Percentiles rank a stretch among this genome's conserved stretches.
Evolutionary conservation across 1,140 invertebrate genomes (phyloP).

Genomic region (Brachionus manjavacas): DNA sequence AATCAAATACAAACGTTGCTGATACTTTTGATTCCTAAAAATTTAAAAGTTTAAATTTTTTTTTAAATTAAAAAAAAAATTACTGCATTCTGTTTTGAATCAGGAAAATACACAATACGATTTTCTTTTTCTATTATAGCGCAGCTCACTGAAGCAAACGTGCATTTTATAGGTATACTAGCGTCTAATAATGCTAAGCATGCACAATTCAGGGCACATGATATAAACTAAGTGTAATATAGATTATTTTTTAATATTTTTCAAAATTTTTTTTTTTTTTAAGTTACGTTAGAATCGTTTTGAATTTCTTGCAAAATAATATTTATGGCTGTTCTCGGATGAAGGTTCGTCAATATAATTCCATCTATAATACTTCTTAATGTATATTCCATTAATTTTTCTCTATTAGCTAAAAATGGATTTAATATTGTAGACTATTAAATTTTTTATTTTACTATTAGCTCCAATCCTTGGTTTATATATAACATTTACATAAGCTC

Average conservation of each 20-base stretch:
- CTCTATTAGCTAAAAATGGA: constrained; percentile 61
- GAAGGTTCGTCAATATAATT: constrained; percentile 65
- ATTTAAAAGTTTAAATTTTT: too few relatives aligned
- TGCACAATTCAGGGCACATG: constrained; percentile 73
- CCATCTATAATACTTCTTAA: constrained; percentile 72
- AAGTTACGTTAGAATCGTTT: constrained; percentile 70
- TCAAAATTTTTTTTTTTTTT: not conserved
- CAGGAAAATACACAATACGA: not conserved
- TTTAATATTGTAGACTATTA: not conserved
- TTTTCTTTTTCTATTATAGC: not conserved
- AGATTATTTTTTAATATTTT: constrained; percentile 23
- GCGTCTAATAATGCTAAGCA: constrained; percentile 75
- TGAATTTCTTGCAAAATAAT: constrained; percentile 80
- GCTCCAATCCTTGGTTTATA: constrained; percentile 71
- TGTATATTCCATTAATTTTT: constrained; percentile 69
- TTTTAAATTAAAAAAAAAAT: too few relatives aligned
- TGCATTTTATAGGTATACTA: constrained; percentile 71
- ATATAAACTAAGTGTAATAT: constrained; percentile 62
- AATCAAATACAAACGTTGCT: constrained; percentile 32
- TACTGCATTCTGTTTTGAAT: constrained; percentile 22
- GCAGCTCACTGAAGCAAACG: constrained; percentile 67
- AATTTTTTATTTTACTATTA: too few relatives aligned
- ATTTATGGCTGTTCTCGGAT: constrained; percentile 72
- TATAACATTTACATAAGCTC: constrained; percentile 70
- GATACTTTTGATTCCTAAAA: not conserved